Evolutionary conservation across 2,797 vertebrate species (phyloP).

Genomic region (Xiphophorus birchmanni): DNA sequence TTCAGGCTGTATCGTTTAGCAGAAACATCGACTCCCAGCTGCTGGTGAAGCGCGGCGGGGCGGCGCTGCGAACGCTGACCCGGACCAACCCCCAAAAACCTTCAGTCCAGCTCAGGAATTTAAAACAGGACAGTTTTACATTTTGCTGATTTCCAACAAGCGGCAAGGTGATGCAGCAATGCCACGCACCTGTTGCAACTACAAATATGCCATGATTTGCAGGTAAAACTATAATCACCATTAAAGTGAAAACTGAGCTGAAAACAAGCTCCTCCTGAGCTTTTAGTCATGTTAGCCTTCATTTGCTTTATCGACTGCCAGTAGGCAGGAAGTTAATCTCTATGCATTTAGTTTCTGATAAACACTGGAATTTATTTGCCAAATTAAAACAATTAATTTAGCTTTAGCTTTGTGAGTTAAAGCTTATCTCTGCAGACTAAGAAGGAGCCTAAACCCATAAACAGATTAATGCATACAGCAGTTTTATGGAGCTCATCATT

Average conservation of each 20-base stretch:
- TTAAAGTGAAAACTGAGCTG: neutral
- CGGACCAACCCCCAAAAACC: conserved; percentile 1
- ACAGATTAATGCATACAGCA: neutral
- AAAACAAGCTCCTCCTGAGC: neutral
- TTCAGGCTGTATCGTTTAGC: neutral
- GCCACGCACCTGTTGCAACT: neutral
- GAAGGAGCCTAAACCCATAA: neutral
- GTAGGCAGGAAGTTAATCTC: neutral
- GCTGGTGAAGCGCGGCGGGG: neutral
- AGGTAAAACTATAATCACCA: neutral
- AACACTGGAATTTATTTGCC: neutral
- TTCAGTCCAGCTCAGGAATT: conserved; percentile 33
- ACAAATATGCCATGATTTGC: neutral
- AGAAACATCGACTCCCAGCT: conserved; percentile 23
- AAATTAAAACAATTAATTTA: neutral
- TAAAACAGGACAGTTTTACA: conserved; percentile 52
- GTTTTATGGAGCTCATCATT: neutral
- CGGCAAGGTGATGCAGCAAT: conserved; percentile 24
- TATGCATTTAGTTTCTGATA: neutral
- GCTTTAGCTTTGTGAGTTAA: neutral
- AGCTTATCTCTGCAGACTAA: neutral
- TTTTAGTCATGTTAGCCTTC: neutral
- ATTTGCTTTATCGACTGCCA: neutral
- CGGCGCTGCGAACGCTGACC: conserved; percentile 46
- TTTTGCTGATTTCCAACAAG: conserved; percentile 53